Conservation (phyloP, 1,140 invertebrate genomes). For the Polypedilum pembai region DNA sequence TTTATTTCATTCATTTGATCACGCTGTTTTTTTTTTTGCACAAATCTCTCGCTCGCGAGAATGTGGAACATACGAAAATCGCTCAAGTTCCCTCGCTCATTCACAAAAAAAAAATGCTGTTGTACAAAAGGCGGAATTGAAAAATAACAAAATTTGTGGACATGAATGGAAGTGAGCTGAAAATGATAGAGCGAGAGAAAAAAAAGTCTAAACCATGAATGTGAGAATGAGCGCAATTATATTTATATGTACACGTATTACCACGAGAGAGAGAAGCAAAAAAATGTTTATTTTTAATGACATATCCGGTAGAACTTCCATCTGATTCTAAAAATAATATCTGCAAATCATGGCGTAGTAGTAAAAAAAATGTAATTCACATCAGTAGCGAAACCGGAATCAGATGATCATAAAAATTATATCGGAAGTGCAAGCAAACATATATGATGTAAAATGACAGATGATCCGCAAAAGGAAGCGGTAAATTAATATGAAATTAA, state of each 20-base stretch:
- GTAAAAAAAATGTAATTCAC: neutral
- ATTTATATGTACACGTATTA: neutral
- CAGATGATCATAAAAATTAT: neutral
- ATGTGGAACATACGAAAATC: no score
- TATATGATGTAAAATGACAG: neutral
- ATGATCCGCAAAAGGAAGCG: slow-evolving; percentile 16
- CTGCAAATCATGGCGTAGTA: neutral
- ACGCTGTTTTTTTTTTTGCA: no score
- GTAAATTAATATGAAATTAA: slow-evolving; percentile 3
- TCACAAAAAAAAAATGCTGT: no score
- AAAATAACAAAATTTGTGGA: neutral
- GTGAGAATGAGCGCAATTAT: slow-evolving; percentile 6
- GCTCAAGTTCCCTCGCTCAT: no score
- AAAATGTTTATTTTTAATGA: neutral
- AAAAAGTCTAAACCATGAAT: neutral
- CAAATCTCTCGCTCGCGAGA: no score
- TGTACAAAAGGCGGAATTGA: neutral
- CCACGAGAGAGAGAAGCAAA: no score
- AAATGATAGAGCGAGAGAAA: no score
- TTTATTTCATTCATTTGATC: neutral
- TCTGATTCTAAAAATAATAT: slow-evolving; percentile 1
- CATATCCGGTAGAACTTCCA: neutral
- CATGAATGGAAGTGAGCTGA: neutral
- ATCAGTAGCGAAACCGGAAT: neutral
- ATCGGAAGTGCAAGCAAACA: neutral